phyloP scores from a whole-genome alignment of 2,797 vertebrate species.

The Hemibagrus guttatus region DNA sequence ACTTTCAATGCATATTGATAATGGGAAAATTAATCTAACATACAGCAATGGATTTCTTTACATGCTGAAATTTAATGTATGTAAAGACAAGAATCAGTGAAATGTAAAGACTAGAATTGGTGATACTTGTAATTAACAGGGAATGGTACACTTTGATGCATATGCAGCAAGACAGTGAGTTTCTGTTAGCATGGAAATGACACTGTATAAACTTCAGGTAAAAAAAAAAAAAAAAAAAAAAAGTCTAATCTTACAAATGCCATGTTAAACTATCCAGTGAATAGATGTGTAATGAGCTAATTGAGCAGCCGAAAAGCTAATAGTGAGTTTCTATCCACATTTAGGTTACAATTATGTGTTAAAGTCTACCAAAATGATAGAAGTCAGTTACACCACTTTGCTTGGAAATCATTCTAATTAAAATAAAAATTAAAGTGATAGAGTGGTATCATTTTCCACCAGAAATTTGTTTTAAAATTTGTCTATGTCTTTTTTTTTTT shows the following conservation, averaged over 20 bases:
- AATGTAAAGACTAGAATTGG: slow-evolving; percentile 2
- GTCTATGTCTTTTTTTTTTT: no score
- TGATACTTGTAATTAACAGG: neutral
- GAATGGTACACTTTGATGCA: neutral
- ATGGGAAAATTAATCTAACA: neutral
- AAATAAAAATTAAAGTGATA: neutral
- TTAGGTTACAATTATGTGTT: neutral
- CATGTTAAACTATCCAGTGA: neutral
- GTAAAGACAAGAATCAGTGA: neutral
- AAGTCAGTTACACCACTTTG: neutral
- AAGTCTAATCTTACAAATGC: neutral
- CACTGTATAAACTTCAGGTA: neutral
- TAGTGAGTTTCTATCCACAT: neutral
- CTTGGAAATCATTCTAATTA: neutral
- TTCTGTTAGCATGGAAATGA: slow-evolving; percentile 13
- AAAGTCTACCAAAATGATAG: neutral
- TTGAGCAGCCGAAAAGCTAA: neutral
- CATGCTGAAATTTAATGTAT: neutral
- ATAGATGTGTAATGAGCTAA: neutral
- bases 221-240: neutral
- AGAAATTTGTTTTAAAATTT: neutral
- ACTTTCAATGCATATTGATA: slow-evolving; percentile 12
- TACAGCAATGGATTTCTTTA: neutral
- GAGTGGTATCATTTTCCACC: neutral
- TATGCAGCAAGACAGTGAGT: neutral